phyloP scores from a whole-genome alignment of 2,888 invertebrate species.

The Salticus scenicus region DNA sequence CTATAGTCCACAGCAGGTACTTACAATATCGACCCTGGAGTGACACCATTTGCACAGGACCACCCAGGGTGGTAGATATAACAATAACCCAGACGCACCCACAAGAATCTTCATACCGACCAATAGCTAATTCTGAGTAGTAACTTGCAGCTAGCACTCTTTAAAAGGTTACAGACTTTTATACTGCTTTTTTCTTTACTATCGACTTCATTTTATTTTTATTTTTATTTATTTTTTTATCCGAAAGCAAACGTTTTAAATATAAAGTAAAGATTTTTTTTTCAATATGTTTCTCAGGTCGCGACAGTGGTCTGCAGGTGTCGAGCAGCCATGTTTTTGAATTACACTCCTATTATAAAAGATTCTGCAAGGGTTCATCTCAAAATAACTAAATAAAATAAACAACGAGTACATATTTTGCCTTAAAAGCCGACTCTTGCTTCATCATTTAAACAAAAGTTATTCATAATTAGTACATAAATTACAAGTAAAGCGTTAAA shows the following conservation, averaged over 20 bases:
- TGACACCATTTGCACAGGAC: slow-evolving; percentile 46
- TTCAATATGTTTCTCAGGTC: slow-evolving; percentile 11
- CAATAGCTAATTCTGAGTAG: slow-evolving; percentile 36
- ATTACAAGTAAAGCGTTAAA: too few relatives aligned
- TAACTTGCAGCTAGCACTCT: slow-evolving; percentile 35
- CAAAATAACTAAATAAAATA: too few relatives aligned
- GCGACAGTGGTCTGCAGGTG: slow-evolving; percentile 21
- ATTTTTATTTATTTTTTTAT: neutral
- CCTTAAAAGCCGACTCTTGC: too few relatives aligned
- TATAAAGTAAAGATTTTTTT: neutral
- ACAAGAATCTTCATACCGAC: slow-evolving; percentile 22
- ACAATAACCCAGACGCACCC: slow-evolving; percentile 52
- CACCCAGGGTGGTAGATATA: slow-evolving; percentile 44
- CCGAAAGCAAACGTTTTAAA: slow-evolving; percentile 9
- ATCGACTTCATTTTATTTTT: slow-evolving; percentile 3
- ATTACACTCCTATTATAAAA: neutral
- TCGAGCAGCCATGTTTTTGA: too few relatives aligned
- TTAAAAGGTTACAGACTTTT: neutral
- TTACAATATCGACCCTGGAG: slow-evolving; percentile 34
- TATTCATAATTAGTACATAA: too few relatives aligned
- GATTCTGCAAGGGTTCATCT: neutral
- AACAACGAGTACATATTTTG: too few relatives aligned
- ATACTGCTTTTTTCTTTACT: slow-evolving; percentile 1
- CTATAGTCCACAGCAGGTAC: slow-evolving; percentile 32
- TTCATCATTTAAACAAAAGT: too few relatives aligned